Base-by-base conservation (phyloP, 2,888 invertebrate species). In the Dilophus febrilis region DNA sequence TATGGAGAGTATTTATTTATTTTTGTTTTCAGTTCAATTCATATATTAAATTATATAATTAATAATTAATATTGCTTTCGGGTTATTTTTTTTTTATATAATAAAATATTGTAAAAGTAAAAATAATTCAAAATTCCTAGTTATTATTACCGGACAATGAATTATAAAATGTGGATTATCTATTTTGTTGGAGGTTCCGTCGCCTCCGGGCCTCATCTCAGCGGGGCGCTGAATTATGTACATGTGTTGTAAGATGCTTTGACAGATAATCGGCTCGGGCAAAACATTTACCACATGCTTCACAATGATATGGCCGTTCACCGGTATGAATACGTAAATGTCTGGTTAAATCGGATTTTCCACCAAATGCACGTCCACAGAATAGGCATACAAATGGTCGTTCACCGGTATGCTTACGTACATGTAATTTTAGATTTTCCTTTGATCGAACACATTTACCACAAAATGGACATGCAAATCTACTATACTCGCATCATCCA, bases 231-330 rank as follows among this genome's bases (percentile, higher is more conserved):
- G 73, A 68, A 56, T 74, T 74, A 64, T 86, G 86, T 51, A 86
- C 84, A 66, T 88, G 87, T 27, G 87, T 88, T 46, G 87, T 87
- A 50, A 88, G 72, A 64, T 88, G 87, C 63, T 88, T 88, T 53
- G 86, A 86, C 42, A 88, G 72, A 56, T 88, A 88, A 59, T 88
- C 87, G 40, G 87, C 87, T 38, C 87, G 71, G 19, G 87, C 87
- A 63, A 88, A 88, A 59, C 86, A 86, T 63, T 87, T 87, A 48
- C 86, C 87, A 62, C 87, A 88, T 59, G 86, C 85, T 61, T 87
- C 86, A 65, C 87, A 88, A 59, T 86, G 86, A 62, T 87, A 88
- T 27, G 87, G 87, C 44, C 87, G 67, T 62, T 87, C 87, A 30
- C 87, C 87, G 11, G 87, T 87, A 59, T 87, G 87, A 47, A 87